phyloP scores from a whole-genome alignment of 2,113 vertebrate genomes.

The Acanthochromis polyacanthus region DNA sequence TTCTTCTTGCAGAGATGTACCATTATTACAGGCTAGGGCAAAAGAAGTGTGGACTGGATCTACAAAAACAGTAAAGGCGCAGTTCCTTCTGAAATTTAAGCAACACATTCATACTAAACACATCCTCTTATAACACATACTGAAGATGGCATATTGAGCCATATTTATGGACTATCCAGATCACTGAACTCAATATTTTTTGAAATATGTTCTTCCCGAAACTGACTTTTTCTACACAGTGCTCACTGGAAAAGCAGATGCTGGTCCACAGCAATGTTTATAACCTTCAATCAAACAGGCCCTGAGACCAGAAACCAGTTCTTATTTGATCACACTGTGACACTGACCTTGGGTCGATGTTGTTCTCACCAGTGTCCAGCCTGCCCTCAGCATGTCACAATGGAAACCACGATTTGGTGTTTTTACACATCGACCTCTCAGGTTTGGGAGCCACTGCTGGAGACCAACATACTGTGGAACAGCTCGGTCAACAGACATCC shows the following conservation, averaged over 20 bases:
- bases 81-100: too few relatives aligned
- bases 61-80: too few relatives aligned
- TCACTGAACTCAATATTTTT: too few relatives aligned
- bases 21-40: too few relatives aligned
- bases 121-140: too few relatives aligned
- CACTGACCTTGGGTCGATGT: neutral
- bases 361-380: neutral
- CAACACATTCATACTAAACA: too few relatives aligned
- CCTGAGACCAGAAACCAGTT: neutral
- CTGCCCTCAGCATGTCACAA: neutral
- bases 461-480: neutral
- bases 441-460: neutral
- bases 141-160: too few relatives aligned
- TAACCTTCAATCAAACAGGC: neutral
- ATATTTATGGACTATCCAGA: too few relatives aligned
- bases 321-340: neutral
- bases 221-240: too few relatives aligned
- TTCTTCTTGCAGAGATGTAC: too few relatives aligned
- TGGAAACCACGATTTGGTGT: neutral
- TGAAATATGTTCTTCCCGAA: too few relatives aligned
- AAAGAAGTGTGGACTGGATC: too few relatives aligned
- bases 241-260: neutral
- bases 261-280: constrained; percentile 1
- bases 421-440: neutral
- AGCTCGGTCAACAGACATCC: neutral